Evolutionary conservation across 2,888 invertebrate species (phyloP).

Genomic region (Bugulina stolonifera): DNA sequence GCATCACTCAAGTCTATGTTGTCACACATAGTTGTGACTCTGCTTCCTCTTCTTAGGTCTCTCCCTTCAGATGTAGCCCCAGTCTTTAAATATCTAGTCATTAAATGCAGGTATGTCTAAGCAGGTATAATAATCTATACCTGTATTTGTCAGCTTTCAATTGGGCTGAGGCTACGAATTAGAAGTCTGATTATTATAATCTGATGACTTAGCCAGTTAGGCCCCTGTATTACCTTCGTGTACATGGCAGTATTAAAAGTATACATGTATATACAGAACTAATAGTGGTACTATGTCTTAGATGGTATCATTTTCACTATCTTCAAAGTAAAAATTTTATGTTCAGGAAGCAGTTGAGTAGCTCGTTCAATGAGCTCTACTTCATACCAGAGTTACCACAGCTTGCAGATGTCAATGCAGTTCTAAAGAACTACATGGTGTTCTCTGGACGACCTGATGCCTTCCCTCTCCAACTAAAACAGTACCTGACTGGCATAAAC

Average conservation of each 20-base stretch:
- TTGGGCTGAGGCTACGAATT: too few species aligned
- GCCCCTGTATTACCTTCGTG: too few species aligned
- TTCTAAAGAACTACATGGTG: conserved; percentile 40
- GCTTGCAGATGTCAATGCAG: conserved; percentile 61
- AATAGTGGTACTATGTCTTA: too few species aligned
- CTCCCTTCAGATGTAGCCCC: conserved; percentile 67
- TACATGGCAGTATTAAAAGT: too few species aligned
- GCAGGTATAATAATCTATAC: too few species aligned
- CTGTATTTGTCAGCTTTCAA: too few species aligned
- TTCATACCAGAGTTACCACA: conserved; percentile 69
- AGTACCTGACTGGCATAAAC: conserved; percentile 46
- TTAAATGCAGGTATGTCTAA: conserved; percentile 44
- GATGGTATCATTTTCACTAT: too few species aligned
- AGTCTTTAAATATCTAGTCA: conserved; percentile 67
- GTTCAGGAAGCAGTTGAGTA: conserved; percentile 59
- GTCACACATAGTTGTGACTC: conserved; percentile 73
- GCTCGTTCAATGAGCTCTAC: conserved; percentile 74
- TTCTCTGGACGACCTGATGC: conserved; percentile 17
- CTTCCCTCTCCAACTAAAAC: conserved; percentile 34
- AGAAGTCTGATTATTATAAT: too few species aligned
- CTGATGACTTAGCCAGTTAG: too few species aligned
- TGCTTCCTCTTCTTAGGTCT: conserved; percentile 68
- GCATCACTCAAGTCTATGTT: conserved; percentile 68
- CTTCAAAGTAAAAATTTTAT: too few species aligned
- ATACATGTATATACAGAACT: too few species aligned